A percentile compares a stretch with the other conserved stretches of the same genome.
Conservation (phyloP, 2,797 vertebrate genomes). For the Scyliorhinus canicula region DNA sequence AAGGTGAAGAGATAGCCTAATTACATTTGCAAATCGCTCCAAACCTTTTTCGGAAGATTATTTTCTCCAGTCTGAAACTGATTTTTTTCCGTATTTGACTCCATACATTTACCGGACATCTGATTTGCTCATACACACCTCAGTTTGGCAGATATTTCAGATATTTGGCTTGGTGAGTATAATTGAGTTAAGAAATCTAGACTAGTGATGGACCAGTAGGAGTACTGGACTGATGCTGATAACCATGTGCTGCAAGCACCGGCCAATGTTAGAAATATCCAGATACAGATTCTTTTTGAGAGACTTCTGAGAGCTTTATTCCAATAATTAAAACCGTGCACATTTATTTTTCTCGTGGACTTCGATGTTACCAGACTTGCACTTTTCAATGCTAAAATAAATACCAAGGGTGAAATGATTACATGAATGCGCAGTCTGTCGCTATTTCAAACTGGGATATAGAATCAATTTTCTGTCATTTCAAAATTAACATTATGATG, state of each 20-base stretch:
- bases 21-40: not conserved
- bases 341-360: not conserved
- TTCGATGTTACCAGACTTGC: not conserved
- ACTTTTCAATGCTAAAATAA: conserved; percentile 20
- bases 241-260: not conserved
- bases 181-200: conserved; percentile 4
- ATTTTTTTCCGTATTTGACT: not conserved
- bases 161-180: not conserved
- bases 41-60: not conserved
- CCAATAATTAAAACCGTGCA: not conserved
- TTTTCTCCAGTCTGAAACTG: not conserved
- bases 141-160: not conserved
- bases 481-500: conserved; percentile 15
- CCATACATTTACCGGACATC: not conserved
- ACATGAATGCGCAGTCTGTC: not conserved
- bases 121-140: not conserved
- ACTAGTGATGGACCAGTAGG: not conserved
- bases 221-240: not conserved
- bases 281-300: not conserved
- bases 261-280: not conserved
- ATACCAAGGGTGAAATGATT: not conserved
- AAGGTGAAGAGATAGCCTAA: not conserved
- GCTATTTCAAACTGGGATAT: not conserved
- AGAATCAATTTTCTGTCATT: conserved; percentile 34
- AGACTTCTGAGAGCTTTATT: not conserved